Conservation (phyloP, 2,888 invertebrate species). For the Cinara cedri region DNA sequence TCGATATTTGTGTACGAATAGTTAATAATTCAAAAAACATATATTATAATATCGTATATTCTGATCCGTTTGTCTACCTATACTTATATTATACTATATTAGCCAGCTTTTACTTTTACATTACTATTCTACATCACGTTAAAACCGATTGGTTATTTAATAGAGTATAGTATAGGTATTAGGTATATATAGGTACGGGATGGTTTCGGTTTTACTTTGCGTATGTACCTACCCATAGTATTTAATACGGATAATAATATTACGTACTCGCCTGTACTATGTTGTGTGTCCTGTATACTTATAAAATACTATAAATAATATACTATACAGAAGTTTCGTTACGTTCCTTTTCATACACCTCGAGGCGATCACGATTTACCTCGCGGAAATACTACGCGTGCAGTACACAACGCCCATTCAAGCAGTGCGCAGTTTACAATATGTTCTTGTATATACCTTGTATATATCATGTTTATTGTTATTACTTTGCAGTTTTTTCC, state of each 20-base stretch:
- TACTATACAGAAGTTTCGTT: slow-evolving; percentile 5
- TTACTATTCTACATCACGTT: slow-evolving; percentile 1
- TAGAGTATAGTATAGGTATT: background rate
- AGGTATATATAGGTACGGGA: background rate
- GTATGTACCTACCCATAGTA: background rate
- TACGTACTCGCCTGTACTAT: too few relatives aligned
- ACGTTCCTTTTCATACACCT: slow-evolving; percentile 32
- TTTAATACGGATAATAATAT: too few relatives aligned
- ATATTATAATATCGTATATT: background rate
- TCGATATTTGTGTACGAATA: background rate
- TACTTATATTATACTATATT: background rate
- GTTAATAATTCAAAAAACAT: too few relatives aligned
- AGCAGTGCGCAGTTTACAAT: slow-evolving; percentile 7
- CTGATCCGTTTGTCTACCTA: slow-evolving; percentile 14
- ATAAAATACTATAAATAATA: background rate
- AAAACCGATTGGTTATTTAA: slow-evolving; percentile 36
- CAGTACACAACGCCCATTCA: slow-evolving; percentile 25
- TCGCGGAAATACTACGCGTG: slow-evolving; percentile 46
- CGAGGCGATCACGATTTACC: slow-evolving; percentile 51
- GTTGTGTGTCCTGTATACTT: background rate
- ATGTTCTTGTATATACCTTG: too few relatives aligned
- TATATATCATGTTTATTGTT: background rate
- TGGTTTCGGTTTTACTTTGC: slow-evolving; percentile 31
- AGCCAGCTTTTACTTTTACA: slow-evolving; percentile 51
- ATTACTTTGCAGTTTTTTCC: slow-evolving; percentile 9